Conservation (phyloP, 2,113 vertebrate genomes). For the Pyrgilauda ruficollis region DNA sequence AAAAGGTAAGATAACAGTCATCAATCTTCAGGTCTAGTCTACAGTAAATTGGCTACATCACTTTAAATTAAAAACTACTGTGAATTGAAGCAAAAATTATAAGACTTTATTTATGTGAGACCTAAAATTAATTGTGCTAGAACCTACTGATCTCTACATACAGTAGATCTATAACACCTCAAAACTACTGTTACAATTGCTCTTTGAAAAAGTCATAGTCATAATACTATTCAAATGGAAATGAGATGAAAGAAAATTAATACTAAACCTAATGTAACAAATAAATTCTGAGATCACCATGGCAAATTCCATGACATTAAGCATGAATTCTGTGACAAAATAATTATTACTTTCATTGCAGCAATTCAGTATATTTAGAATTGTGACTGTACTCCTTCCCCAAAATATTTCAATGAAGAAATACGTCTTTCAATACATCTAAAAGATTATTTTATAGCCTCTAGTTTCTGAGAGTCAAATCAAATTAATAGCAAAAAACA, state of each 20-base stretch:
- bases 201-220: background rate
- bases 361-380: background rate
- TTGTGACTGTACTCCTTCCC: background rate
- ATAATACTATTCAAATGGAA: constrained; percentile 42
- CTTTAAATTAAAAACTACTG: constrained; percentile 9
- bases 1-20: constrained; percentile 34
- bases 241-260: constrained; percentile 30
- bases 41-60: background rate
- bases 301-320: constrained; percentile 22
- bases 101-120: background rate
- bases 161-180: background rate
- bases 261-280: constrained; percentile 12
- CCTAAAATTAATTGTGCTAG: background rate
- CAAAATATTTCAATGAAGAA: background rate
- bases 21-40: constrained; percentile 28
- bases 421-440: background rate
- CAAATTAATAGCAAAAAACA: background rate
- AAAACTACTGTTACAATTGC: background rate
- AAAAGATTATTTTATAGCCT: background rate
- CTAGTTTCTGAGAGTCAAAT: background rate
- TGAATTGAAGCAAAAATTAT: background rate
- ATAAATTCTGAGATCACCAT: constrained; percentile 45
- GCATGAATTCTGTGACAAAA: constrained; percentile 34
- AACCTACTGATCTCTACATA: background rate
- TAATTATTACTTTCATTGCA: constrained; percentile 9